Conservation (phyloP, 2,888 invertebrate genomes). For the Lepidochitona cinerea region DNA sequence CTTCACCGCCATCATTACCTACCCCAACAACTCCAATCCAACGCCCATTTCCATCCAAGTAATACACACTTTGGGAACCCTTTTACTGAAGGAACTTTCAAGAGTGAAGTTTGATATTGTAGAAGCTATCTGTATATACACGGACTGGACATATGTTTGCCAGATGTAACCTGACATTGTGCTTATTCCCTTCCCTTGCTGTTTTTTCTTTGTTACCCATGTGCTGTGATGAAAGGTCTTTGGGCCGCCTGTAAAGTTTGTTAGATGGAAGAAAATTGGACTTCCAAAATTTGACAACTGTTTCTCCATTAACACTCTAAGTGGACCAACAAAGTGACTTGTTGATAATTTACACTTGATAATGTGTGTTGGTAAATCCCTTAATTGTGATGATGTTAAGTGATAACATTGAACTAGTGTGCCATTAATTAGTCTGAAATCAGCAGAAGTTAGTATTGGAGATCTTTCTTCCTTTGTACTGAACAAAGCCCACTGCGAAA, state of each 20-base stretch:
- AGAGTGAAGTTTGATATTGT: neutral
- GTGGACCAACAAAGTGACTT: neutral
- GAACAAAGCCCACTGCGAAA: no score
- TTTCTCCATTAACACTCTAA: neutral
- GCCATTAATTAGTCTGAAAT: conserved; percentile 3
- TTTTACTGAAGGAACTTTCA: neutral
- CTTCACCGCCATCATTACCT: neutral
- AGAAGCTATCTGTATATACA: neutral
- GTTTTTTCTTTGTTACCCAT: neutral
- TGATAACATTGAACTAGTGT: neutral
- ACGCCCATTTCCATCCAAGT: neutral
- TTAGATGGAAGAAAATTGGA: neutral
- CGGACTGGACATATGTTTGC: neutral
- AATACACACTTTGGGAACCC: neutral
- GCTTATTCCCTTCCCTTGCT: neutral
- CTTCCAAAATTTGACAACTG: neutral
- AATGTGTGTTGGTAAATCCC: neutral
- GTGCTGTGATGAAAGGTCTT: conserved; percentile 1
- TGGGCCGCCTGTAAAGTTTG: neutral
- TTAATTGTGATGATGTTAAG: neutral
- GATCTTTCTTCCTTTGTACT: no score
- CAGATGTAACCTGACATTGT: neutral
- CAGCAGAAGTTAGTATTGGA: no score
- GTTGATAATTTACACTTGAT: neutral
- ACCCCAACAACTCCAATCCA: neutral